phyloP scores from a whole-genome alignment of 1,140 invertebrate genomes.

The Heliconius eleuchia region DNA sequence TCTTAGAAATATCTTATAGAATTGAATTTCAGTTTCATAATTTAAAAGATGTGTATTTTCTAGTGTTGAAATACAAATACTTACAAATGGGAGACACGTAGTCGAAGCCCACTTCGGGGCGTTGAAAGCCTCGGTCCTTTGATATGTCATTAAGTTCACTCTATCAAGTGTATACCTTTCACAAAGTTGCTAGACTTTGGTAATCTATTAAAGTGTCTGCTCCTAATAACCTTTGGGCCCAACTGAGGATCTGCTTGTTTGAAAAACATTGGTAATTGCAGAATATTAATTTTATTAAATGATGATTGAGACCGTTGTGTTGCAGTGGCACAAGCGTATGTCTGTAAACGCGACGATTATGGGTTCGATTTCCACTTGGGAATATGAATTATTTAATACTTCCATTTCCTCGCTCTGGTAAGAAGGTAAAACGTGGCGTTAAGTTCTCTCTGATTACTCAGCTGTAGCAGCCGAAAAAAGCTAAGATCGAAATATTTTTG shows the following conservation, averaged over 20 bases:
- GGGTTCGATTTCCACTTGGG: too few relatives aligned
- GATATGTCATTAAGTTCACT: slow-evolving; percentile 7
- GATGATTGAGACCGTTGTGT: too few relatives aligned
- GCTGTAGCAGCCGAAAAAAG: too few relatives aligned
- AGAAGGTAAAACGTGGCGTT: neutral
- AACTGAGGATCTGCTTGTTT: too few relatives aligned
- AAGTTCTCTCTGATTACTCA: too few relatives aligned
- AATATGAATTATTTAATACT: neutral
- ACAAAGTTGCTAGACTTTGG: neutral
- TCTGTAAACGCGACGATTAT: too few relatives aligned
- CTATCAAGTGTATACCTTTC: neutral
- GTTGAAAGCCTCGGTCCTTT: neutral
- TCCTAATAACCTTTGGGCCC: too few relatives aligned
- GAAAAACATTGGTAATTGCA: too few relatives aligned
- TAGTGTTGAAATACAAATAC: neutral
- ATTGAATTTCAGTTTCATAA: neutral
- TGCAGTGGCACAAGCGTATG: too few relatives aligned
- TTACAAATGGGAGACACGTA: neutral
- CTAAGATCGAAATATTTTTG: too few relatives aligned
- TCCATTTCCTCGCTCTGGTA: neutral
- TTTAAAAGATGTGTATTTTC: neutral
- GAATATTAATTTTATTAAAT: too few relatives aligned
- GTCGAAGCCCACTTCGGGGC: neutral
- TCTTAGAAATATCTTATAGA: neutral
- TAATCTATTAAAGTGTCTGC: neutral